Evolutionary conservation across 2,888 invertebrate genomes (phyloP), one percentile per base, ranked within the genome.

Genomic region (Acanthacorydalis orientalis): DNA sequence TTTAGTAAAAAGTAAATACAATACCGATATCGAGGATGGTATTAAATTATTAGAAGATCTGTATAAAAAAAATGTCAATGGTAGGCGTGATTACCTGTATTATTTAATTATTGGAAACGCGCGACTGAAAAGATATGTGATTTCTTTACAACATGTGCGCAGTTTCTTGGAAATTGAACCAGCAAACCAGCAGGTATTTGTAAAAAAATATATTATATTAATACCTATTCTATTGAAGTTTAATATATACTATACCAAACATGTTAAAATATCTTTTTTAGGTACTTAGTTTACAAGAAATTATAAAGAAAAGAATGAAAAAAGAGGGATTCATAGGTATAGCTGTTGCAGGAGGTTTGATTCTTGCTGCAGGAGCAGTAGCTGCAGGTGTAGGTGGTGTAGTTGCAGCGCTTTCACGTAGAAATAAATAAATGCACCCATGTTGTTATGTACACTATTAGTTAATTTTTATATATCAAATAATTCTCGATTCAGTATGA

Each of bases 21-120:
- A 85, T 1, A 80, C 83, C 40, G 95, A 97, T 62, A 89, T 96
- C 43, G 76, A 83, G 57, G 89, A 89, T 74, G 97, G 97, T 15
- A 85, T 95, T 39, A 73, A 84, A 51, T 69, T 97, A 7, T 68
- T 97, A 40, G 90, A 96, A 68, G 89, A 87, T 59, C 65, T 90
- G 48, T 83, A 80, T 55, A 78, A 76, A 57, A 77, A 75, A 14
- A 79, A 86, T 57, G 75, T 79, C 16, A 84, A 84, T 7, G 86
- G 86, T 44, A 86, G 83, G 62, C 71, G 96, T 51, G 96, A 97
- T 67, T 96, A 93, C 65, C 74, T 97, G 46, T 97, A 89, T 70
- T 97, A 93, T 67, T 74, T 97, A 63, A 88, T 95, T 6, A 80
- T 97, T 57, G 97, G 92, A 51, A 83, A 88, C 69, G 89, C 93